Evolutionary conservation across 2,797 vertebrate genomes (phyloP), one percentile per base, ranked within the genome.

Genomic region (Limosa lapponica): DNA sequence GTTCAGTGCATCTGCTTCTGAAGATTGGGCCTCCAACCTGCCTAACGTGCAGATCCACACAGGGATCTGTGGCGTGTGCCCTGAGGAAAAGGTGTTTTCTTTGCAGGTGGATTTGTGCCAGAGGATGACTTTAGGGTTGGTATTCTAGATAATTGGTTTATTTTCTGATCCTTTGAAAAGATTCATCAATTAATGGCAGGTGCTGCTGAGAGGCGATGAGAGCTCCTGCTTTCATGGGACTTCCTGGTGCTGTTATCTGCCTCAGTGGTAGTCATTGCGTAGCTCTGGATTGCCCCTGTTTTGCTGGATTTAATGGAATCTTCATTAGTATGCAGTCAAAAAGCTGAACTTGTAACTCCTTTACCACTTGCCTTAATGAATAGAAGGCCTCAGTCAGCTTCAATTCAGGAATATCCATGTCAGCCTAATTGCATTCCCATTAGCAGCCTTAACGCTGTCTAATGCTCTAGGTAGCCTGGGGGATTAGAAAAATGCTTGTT

Each of bases 361-460:
- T 92, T 82, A 37, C 61, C 44, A 10, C 77, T 39, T 94, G 52
- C 71, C 28, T 23, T 96, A 93, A 94, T 94, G 90, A 93, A 79
- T 90, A 55, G 69, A 90, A 72, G 79, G 78, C 78, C 18, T 66
- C 78, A 91, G 51, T 96, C 97, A 94, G 48, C 75, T 91, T 96
- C 95, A 91, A 94, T 98, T 97, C 57, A 61, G 86, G 75, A 96
- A 91, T 91, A 96, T 93, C 92, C 93, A 2, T 87, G 75, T 97
- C 96, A 96, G 65, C 66, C 82, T 97, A 96, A 97, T 95, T 96
- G 93, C 83, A 90, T 95, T 92, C 28, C 52, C 71, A 91, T 97
- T 95, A 96, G 83, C 77, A 92, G 91, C 79, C 77, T 84, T 91
- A 93, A 77, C 43, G 61, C 51, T 85, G 61, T 74, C 59, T 93